phyloP scores from a whole-genome alignment of 2,797 vertebrate genomes.

The Lycodopsis pacificus region DNA sequence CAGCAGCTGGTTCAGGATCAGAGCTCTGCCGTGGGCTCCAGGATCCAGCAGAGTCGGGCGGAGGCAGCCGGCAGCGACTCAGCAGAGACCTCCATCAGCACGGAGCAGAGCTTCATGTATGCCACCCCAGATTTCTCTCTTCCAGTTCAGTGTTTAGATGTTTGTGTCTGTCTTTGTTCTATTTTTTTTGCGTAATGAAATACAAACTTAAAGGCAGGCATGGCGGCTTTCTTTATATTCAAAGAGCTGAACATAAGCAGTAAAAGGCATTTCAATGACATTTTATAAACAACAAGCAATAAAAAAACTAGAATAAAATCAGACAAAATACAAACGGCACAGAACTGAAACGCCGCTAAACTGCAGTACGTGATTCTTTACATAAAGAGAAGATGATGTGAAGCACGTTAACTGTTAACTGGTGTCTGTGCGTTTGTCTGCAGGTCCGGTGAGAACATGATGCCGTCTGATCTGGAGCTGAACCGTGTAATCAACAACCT shows the following conservation, averaged over 20 bases:
- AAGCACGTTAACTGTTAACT: rapidly evolving
- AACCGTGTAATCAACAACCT: constrained; percentile 89
- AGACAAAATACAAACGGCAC: neutral
- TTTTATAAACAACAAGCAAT: neutral
- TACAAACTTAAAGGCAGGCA: too few species aligned
- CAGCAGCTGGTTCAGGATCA: constrained; percentile 69
- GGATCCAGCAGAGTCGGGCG: constrained; percentile 47
- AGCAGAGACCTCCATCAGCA: constrained; percentile 87
- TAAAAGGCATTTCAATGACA: neutral
- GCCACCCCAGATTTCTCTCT: constrained; percentile 38
- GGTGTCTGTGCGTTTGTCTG: constrained; percentile 34
- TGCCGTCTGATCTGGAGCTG: constrained; percentile 92
- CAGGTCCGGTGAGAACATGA: constrained; percentile 90
- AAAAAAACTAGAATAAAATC: neutral
- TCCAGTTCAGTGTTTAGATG: too few species aligned
- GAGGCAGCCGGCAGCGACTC: constrained; percentile 87
- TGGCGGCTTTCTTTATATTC: neutral
- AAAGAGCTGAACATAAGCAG: neutral
- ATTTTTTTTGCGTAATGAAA: too few species aligned
- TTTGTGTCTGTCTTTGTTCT: too few species aligned
- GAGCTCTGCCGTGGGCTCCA: constrained; percentile 11
- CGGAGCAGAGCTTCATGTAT: constrained; percentile 89
- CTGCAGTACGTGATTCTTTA: neutral
- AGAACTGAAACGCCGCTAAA: neutral
- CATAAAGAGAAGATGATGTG: neutral